Percentiles rank a stretch among this genome's conserved stretches.
Evolutionary conservation across 2,888 invertebrate species (phyloP).

Genomic region (Rhagonycha fulva): DNA sequence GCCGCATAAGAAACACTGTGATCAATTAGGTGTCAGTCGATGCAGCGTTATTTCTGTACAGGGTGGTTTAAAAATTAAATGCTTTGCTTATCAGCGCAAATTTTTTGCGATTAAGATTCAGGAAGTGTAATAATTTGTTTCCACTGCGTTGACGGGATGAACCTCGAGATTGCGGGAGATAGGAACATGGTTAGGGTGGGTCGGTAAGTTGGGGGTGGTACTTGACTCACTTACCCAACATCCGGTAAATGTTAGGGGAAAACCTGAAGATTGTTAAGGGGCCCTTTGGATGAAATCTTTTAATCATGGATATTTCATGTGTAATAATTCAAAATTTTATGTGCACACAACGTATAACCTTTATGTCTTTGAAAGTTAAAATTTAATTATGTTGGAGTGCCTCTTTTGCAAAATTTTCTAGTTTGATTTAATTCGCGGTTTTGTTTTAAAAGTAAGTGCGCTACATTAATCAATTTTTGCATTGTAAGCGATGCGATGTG

Average conservation of each 20-base stretch:
- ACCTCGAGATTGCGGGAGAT: constrained; percentile 45
- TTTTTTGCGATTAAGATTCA: constrained; percentile 31
- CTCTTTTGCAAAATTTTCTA: neutral
- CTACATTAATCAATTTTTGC: constrained; percentile 10
- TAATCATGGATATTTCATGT: constrained; percentile 40
- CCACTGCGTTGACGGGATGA: constrained; percentile 47
- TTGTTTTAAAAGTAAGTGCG: neutral
- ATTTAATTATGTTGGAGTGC: neutral
- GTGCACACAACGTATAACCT: neutral
- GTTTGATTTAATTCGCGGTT: neutral
- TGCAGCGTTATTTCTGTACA: neutral
- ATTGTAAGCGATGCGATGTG: constrained; percentile 8
- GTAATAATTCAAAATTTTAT: neutral
- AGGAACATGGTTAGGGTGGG: constrained; percentile 35
- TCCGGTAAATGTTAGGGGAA: constrained; percentile 46
- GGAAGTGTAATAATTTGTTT: constrained; percentile 52
- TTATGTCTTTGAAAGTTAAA: neutral
- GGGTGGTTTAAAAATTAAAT: neutral
- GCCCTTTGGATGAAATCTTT: constrained; percentile 40
- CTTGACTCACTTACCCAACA: constrained; percentile 50
- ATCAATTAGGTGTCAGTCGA: neutral
- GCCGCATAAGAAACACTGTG: neutral
- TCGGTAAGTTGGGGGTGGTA: constrained; percentile 41
- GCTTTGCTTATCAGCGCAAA: neutral
- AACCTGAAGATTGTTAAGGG: constrained; percentile 38